Conservation (phyloP, 2,888 invertebrate species). For the Dasypogon diadema region DNA sequence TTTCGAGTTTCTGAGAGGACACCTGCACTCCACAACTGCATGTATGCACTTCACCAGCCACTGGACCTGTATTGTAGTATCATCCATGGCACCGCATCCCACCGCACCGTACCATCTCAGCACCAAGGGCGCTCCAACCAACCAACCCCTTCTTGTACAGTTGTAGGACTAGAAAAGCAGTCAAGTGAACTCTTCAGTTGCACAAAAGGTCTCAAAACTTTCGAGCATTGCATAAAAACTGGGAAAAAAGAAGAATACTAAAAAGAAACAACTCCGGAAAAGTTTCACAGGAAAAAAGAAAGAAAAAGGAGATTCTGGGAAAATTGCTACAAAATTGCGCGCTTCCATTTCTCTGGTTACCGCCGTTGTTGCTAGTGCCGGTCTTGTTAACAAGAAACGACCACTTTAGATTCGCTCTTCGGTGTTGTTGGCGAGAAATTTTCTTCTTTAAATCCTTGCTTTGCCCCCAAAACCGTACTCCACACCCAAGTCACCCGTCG, state of each 20-base stretch:
- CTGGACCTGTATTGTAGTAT: neutral
- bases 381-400: slow-evolving; percentile 46
- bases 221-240: slow-evolving; percentile 28
- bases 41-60: neutral
- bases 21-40: neutral
- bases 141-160: neutral
- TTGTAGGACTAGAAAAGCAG: neutral
- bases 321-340: slow-evolving; percentile 48
- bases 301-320: slow-evolving; percentile 21
- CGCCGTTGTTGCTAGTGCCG: slow-evolving; percentile 9
- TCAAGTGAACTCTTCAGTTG: slow-evolving; percentile 33
- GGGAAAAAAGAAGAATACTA: slow-evolving; percentile 4
- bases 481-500: no score
- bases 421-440: slow-evolving; percentile 15
- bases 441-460: neutral
- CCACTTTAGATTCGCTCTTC: slow-evolving; percentile 49
- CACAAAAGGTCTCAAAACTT: slow-evolving; percentile 32
- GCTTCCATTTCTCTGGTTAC: slow-evolving; percentile 8
- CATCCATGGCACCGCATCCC: neutral
- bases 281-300: neutral
- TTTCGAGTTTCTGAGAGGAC: slow-evolving; percentile 45
- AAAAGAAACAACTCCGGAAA: slow-evolving; percentile 6
- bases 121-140: neutral
- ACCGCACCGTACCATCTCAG: neutral
- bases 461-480: neutral